Percentiles rank a stretch among this genome's conserved stretches.
Evolutionary conservation across 2,113 vertebrate genomes (phyloP).

Genomic region (Chrysochloris asiatica): DNA sequence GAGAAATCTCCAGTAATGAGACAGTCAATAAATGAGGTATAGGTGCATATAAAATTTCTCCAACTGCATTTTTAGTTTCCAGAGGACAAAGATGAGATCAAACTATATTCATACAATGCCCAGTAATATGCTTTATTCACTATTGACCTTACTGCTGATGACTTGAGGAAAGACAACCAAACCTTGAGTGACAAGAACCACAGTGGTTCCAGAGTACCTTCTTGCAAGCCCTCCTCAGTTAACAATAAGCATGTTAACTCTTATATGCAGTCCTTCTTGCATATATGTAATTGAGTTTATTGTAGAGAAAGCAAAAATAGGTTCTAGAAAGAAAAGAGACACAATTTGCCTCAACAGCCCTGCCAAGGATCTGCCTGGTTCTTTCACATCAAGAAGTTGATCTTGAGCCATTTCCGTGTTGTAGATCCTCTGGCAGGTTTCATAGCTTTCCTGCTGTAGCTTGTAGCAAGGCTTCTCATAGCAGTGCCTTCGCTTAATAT

Average conservation of each 20-base stretch:
- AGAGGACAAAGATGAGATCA: background rate
- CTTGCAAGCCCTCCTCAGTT: background rate
- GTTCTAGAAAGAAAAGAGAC: background rate
- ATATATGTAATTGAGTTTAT: conserved; percentile 20
- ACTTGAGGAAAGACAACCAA: background rate
- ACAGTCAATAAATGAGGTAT: background rate
- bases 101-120: background rate
- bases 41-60: background rate
- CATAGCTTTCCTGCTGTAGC: conserved; percentile 89
- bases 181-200: background rate
- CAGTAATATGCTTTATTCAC: background rate
- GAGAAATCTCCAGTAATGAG: background rate
- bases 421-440: conserved; percentile 91
- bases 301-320: background rate
- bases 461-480: conserved; percentile 91
- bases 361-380: conserved; percentile 90
- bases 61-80: background rate
- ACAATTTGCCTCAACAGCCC: conserved; percentile 84
- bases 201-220: background rate
- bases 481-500: conserved; percentile 88
- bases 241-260: background rate
- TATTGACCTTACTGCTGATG: background rate
- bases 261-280: background rate
- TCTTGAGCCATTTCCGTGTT: conserved; percentile 91
- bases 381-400: conserved; percentile 87